These are phyloP conservation scores for Sussaba pulchella DNA, from an alignment of 2,888 invertebrate species.

Conservation along the genomic window DNA sequence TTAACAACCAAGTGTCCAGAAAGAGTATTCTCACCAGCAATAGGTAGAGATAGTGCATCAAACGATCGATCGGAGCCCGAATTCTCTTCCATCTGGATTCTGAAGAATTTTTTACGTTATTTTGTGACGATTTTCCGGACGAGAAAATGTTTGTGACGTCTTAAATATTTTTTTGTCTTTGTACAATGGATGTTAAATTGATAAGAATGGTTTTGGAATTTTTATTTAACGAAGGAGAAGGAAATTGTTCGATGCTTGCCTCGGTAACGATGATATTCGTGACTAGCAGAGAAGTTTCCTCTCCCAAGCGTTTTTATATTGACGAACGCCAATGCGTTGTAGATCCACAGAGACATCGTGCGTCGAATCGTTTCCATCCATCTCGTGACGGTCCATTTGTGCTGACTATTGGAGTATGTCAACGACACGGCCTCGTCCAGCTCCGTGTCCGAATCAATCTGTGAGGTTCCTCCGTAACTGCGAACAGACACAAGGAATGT, in stretches of 20 bases:
- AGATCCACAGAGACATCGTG: slow-evolving; percentile 70
- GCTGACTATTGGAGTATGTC: slow-evolving; percentile 57
- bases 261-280: slow-evolving; percentile 73
- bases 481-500: slow-evolving; percentile 22
- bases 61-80: slow-evolving; percentile 71
- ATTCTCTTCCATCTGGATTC: slow-evolving; percentile 77
- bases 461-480: slow-evolving; percentile 68
- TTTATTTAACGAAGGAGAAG: no score
- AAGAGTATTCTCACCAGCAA: slow-evolving; percentile 77
- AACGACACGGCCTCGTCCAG: slow-evolving; percentile 73
- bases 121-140: not conserved
- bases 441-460: slow-evolving; percentile 78
- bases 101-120: slow-evolving; percentile 64
- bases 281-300: slow-evolving; percentile 70
- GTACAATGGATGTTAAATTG: no score
- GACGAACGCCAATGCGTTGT: slow-evolving; percentile 72
- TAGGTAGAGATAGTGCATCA: slow-evolving; percentile 77
- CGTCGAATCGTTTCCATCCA: slow-evolving; percentile 68
- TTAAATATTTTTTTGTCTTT: no score
- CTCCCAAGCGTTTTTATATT: slow-evolving; percentile 72
- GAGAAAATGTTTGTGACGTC: no score
- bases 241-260: slow-evolving; percentile 69
- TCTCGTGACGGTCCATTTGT: slow-evolving; percentile 69
- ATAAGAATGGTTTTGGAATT: no score
- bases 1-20: slow-evolving; percentile 81